Percentiles rank a stretch among this genome's conserved stretches.
Evolutionary conservation across 2,113 vertebrate genomes (phyloP).

Genomic region (Brachyhypopomus gauderio): DNA sequence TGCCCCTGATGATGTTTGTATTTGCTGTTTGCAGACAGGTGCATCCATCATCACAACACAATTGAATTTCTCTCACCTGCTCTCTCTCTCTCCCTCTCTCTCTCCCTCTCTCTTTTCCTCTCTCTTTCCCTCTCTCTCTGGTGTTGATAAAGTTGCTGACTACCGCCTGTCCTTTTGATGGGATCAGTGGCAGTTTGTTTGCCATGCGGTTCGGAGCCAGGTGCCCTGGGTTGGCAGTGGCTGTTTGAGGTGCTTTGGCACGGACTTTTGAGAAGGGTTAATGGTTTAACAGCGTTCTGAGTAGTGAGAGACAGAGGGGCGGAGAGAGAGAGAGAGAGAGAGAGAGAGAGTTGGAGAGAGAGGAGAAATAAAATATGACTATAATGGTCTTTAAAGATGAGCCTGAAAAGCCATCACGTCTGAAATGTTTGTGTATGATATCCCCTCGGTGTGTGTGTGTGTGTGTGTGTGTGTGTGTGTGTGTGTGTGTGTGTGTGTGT

Average conservation of each 20-base stretch:
- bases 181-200: constrained; percentile 75
- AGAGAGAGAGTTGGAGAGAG: background rate
- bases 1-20: constrained; percentile 58
- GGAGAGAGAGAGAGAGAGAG: background rate
- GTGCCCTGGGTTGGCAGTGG: too few species aligned
- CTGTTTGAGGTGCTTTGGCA: too few species aligned
- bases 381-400: constrained; percentile 18
- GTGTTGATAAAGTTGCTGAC: constrained; percentile 79
- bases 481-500: constrained; percentile 33
- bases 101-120: constrained; percentile 31
- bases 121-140: constrained; percentile 42
- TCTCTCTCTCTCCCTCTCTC: constrained; percentile 26
- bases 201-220: constrained; percentile 63
- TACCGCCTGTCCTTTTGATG: constrained; percentile 68
- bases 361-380: constrained; percentile 18
- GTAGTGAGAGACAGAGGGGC: constrained; percentile 40
- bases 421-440: constrained; percentile 8
- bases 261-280: too few species aligned
- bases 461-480: background rate
- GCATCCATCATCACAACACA: constrained; percentile 79
- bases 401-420: constrained; percentile 36
- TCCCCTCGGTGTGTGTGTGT: background rate
- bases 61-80: constrained; percentile 72
- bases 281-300: background rate
- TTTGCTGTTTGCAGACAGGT: constrained; percentile 73